These are phyloP conservation scores for Lithobates pipiens DNA, from an alignment of 2,797 vertebrate genomes.

Conservation along the genomic window DNA sequence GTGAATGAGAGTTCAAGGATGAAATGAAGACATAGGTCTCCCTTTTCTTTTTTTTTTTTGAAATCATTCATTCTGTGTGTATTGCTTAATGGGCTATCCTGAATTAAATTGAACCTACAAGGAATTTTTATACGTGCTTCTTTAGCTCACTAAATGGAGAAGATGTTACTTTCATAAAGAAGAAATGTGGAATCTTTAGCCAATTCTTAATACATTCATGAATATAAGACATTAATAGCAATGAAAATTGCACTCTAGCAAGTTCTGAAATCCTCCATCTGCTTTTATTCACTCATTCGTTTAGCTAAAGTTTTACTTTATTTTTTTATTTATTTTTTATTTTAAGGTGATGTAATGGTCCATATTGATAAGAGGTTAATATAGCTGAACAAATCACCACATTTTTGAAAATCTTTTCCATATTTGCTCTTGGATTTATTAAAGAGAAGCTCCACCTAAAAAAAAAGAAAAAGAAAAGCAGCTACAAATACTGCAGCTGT, in stretches of 20 bases:
- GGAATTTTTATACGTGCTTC: slow-evolving; percentile 30
- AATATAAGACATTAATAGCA: slow-evolving; percentile 56
- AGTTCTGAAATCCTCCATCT: slow-evolving; percentile 30
- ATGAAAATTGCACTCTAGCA: slow-evolving; percentile 57
- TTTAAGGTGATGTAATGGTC: slow-evolving; percentile 6
- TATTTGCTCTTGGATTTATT: no score
- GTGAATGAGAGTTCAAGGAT: slow-evolving; percentile 59
- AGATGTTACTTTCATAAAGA: slow-evolving; percentile 57
- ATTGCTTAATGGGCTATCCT: slow-evolving; percentile 55
- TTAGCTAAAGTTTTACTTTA: slow-evolving; percentile 46
- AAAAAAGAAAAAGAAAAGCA: no score
- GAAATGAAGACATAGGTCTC: slow-evolving; percentile 46
- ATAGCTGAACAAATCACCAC: neutral
- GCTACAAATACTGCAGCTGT: no score
- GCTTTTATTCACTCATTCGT: slow-evolving; percentile 47
- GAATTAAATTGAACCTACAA: slow-evolving; percentile 57
- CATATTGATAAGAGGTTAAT: slow-evolving; percentile 18
- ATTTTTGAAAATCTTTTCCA: no score
- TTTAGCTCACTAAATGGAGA: slow-evolving; percentile 51
- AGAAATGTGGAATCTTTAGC: slow-evolving; percentile 59
- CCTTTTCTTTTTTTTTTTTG: slow-evolving; percentile 24
- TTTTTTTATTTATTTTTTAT: neutral
- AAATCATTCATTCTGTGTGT: slow-evolving; percentile 37
- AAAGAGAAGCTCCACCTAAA: no score
- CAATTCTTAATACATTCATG: slow-evolving; percentile 55